These are phyloP conservation scores for Ranitomeya variabilis DNA, from an alignment of 2,113 vertebrate genomes.

Conservation along the genomic window DNA sequence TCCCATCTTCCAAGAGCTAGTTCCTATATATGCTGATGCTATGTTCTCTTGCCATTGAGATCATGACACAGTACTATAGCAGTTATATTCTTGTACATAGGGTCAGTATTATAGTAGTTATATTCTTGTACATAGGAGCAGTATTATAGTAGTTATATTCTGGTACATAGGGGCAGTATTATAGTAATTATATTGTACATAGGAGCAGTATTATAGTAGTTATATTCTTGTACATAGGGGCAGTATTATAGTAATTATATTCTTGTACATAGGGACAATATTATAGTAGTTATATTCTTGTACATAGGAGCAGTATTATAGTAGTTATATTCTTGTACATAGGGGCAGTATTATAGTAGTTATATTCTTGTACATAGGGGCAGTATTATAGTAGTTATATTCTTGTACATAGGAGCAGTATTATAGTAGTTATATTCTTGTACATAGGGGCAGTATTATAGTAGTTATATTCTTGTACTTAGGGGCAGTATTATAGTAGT, in stretches of 20 bases:
- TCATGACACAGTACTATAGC: neutral
- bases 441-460: neutral
- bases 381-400: conserved; percentile 7
- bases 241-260: neutral
- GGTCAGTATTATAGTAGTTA: neutral
- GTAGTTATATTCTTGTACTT: neutral
- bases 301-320: neutral
- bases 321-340: neutral
- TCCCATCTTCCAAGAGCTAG: too few relatives aligned
- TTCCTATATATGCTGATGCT: too few relatives aligned
- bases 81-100: neutral
- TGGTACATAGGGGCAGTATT: neutral
- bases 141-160: conserved; percentile 4
- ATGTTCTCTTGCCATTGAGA: too few relatives aligned
- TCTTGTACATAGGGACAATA: neutral
- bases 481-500: conserved; percentile 1
- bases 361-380: neutral
- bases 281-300: conserved; percentile 7
- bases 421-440: conserved; percentile 5
- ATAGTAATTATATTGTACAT: neutral
- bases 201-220: neutral
- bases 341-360: neutral
- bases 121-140: conserved; percentile 1
- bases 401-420: neutral
- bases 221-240: neutral